These are phyloP conservation scores for Epinephelus moara DNA, from an alignment of 2,113 vertebrate genomes.

Conservation along the genomic window DNA sequence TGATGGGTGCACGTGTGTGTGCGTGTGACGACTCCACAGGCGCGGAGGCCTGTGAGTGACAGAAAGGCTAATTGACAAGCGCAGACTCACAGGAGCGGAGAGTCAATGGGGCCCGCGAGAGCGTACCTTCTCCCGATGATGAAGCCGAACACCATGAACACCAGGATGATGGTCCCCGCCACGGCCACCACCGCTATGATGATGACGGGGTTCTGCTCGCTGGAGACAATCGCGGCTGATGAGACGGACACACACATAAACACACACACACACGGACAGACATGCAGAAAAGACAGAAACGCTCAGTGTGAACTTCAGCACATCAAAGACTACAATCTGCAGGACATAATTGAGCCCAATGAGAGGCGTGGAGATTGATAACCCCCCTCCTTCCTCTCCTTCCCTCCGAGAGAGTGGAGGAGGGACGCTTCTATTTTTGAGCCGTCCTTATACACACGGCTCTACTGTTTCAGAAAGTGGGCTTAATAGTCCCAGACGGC, in stretches of 20 bases:
- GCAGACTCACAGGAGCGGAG: conserved; percentile 87
- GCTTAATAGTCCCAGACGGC: conserved; percentile 86
- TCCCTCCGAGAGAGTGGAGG: conserved; percentile 47
- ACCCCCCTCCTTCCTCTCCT: conserved; percentile 13
- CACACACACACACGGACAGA: conserved; percentile 34
- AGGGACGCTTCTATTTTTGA: conserved; percentile 82
- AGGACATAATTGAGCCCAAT: conserved; percentile 61
- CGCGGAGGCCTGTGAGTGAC: conserved; percentile 80
- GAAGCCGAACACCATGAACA: conserved; percentile 99
- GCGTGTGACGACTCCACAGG: conserved; percentile 61
- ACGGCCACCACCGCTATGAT: conserved; percentile 99
- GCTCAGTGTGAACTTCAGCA: conserved; percentile 46
- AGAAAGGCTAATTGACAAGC: conserved; percentile 85
- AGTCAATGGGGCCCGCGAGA: conserved; percentile 87
- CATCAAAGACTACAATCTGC: conserved; percentile 48
- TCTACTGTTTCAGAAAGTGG: conserved; percentile 86
- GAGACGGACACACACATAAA: conserved; percentile 56
- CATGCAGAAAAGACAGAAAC: conserved; percentile 45
- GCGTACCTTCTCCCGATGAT: conserved; percentile 99
- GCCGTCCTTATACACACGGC: conserved; percentile 75
- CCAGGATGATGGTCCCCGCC: conserved; percentile 98
- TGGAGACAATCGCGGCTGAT: conserved; percentile 94
- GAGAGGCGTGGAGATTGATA: conserved; percentile 64
- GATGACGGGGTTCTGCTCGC: conserved; percentile 98
- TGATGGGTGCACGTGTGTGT: conserved; percentile 66